Percentiles rank a stretch among this genome's conserved stretches.
Evolutionary conservation across 2,888 invertebrate genomes (phyloP).

Genomic region (Dermolepida albohirtum): DNA sequence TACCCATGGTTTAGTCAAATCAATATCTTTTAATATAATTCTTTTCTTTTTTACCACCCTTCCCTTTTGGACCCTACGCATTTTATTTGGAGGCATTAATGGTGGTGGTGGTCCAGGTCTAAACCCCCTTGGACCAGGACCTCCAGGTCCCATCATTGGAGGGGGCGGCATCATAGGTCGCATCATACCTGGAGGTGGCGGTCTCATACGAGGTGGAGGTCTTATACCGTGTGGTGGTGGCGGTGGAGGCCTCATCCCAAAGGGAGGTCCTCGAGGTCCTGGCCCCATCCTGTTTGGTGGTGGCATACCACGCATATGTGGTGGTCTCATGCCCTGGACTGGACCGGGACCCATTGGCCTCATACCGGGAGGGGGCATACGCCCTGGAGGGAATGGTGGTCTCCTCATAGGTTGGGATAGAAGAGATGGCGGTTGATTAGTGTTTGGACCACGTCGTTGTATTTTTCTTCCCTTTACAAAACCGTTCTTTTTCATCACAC

Average conservation of each 20-base stretch:
- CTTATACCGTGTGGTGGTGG: constrained; percentile 51
- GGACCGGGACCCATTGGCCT: constrained; percentile 53
- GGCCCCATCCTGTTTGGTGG: constrained; percentile 49
- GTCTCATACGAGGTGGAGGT: constrained; percentile 46
- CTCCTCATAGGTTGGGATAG: constrained; percentile 47
- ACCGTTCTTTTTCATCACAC: constrained; percentile 45
- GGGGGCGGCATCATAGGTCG: constrained; percentile 51
- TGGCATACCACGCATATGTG: constrained; percentile 49
- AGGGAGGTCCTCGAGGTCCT: constrained; percentile 47
- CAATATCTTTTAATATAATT: constrained; percentile 54
- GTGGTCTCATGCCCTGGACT: constrained; percentile 55
- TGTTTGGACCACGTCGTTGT: constrained; percentile 48
- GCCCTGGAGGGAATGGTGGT: constrained; percentile 50
- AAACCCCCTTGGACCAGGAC: constrained; percentile 40
- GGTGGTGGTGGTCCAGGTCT: constrained; percentile 43
- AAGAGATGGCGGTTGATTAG: constrained; percentile 50
- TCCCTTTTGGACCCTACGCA: constrained; percentile 57
- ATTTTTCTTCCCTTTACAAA: constrained; percentile 48
- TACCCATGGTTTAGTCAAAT: constrained; percentile 71
- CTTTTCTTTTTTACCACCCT: constrained; percentile 57
- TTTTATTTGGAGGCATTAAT: constrained; percentile 47
- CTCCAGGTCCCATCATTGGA: constrained; percentile 50
- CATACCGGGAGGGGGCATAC: constrained; percentile 56
- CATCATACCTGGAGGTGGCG: constrained; percentile 45
- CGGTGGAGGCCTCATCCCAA: constrained; percentile 47